Conservation (phyloP, 2,888 invertebrate species). For the Eupithecia vulgata region DNA sequence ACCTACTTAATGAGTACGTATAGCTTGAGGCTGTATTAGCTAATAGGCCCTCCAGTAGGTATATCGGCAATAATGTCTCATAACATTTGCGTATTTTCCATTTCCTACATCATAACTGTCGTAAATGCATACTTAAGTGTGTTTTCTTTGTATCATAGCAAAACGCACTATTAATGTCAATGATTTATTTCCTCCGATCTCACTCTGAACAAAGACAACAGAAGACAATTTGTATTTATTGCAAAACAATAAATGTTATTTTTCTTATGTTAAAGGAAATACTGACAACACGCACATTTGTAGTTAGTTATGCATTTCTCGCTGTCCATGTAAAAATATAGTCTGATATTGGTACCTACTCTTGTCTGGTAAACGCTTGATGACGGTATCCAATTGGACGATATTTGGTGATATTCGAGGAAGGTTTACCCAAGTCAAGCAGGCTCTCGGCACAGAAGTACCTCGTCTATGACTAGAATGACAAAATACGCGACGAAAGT, state of each 20-base stretch:
- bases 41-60: background rate
- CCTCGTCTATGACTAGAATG: background rate
- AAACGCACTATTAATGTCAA: slow-evolving; percentile 16
- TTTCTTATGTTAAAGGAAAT: background rate
- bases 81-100: slow-evolving; percentile 20
- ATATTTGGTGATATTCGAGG: background rate
- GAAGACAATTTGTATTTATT: slow-evolving; percentile 11
- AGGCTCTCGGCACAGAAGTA: background rate
- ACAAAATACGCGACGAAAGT: background rate
- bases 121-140: slow-evolving; percentile 27
- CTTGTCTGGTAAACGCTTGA: no score
- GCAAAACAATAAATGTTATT: background rate
- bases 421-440: background rate
- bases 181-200: slow-evolving; percentile 26
- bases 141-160: slow-evolving; percentile 23
- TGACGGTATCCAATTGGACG: background rate
- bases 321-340: no score
- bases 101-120: slow-evolving; percentile 21
- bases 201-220: slow-evolving; percentile 21
- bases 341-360: no score
- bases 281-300: background rate
- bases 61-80: slow-evolving; percentile 12
- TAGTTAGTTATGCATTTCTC: background rate
- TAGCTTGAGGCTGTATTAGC: background rate
- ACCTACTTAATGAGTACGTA: background rate